Percentiles rank a stretch among this genome's conserved stretches.
Conservation (phyloP, 2,113 vertebrate species). For the Stigmatopora nigra region DNA sequence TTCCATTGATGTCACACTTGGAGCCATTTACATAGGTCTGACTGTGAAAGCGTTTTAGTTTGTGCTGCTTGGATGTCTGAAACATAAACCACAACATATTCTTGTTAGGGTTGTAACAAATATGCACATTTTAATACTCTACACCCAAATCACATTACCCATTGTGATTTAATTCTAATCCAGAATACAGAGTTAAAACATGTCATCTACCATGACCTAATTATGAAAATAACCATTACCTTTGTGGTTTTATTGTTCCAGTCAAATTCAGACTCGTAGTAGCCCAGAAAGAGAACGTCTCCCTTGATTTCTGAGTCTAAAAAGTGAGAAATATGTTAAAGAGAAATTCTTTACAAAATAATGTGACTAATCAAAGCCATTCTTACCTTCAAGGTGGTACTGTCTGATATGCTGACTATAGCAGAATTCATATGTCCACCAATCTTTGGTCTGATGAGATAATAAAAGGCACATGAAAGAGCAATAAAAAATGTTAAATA, state of each 20-base stretch:
- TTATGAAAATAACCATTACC: constrained; percentile 56
- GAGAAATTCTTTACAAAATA: background rate
- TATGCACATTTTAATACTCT: too few species aligned
- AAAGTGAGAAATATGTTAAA: constrained; percentile 2
- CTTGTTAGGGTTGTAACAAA: background rate
- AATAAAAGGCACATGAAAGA: constrained; percentile 10
- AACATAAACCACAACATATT: constrained; percentile 7
- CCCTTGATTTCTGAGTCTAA: constrained; percentile 91
- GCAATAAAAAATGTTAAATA: background rate
- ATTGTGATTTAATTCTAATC: too few species aligned
- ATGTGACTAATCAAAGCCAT: background rate
- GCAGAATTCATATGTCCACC: constrained; percentile 97
- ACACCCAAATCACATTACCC: too few species aligned
- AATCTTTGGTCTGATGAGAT: constrained; percentile 84
- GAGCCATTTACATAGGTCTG: constrained; percentile 91
- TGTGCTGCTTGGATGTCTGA: constrained; percentile 88
- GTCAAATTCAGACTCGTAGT: constrained; percentile 86
- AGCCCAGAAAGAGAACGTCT: constrained; percentile 81
- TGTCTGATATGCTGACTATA: constrained; percentile 85
- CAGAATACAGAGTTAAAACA: too few species aligned
- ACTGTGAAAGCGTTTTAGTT: constrained; percentile 88
- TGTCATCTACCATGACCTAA: background rate
- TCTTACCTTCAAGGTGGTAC: constrained; percentile 86
- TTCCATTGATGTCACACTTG: constrained; percentile 87
- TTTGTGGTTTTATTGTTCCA: constrained; percentile 88